Conservation (phyloP, 2,113 vertebrate species). For the Indicator maculatus region DNA sequence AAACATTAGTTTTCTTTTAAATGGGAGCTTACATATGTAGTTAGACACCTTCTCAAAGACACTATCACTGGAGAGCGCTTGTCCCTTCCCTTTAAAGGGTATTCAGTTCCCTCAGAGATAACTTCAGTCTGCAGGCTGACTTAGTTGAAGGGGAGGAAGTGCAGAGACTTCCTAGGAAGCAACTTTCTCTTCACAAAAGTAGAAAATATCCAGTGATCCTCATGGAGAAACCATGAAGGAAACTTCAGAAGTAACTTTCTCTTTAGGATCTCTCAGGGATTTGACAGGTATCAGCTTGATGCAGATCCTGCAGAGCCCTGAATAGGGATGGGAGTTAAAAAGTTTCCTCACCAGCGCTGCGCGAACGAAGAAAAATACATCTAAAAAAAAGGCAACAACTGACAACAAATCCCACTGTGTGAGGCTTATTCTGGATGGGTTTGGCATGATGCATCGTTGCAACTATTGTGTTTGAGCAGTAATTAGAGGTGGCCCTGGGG, state of each 20-base stretch:
- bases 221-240: not conserved
- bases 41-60: not conserved
- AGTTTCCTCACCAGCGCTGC: not conserved
- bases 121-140: not conserved
- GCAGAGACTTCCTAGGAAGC: not conserved
- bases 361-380: not conserved
- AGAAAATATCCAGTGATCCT: not conserved
- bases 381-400: not conserved
- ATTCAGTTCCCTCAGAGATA: not conserved
- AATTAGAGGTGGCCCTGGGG: constrained; percentile 66
- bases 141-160: not conserved
- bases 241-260: not conserved
- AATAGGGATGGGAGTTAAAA: not conserved
- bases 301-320: not conserved
- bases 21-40: not conserved
- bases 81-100: not conserved
- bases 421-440: constrained; percentile 54
- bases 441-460: constrained; percentile 65
- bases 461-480: constrained; percentile 67
- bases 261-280: not conserved
- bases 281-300: not conserved
- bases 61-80: not conserved
- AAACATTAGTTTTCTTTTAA: not conserved
- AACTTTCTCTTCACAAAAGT: not conserved
- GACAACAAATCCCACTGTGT: constrained; percentile 47